Evolutionary conservation across 2,797 vertebrate species (phyloP).

Genomic region (Bryconaethiops microstoma): DNA sequence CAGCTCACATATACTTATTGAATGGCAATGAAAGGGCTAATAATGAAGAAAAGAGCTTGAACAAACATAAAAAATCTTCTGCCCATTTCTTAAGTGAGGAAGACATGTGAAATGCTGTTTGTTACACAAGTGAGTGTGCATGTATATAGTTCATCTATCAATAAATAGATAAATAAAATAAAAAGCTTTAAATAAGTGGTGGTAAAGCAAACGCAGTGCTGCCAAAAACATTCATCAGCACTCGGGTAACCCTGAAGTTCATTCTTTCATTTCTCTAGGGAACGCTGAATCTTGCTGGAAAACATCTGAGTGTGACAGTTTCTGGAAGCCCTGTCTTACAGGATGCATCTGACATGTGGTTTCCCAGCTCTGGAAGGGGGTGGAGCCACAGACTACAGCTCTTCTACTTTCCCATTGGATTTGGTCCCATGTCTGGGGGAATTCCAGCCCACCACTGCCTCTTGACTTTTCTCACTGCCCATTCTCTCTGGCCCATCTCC

Average conservation of each 20-base stretch:
- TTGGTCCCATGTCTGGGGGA: constrained; percentile 28
- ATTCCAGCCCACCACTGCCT: neutral
- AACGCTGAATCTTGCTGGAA: neutral
- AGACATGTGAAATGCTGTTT: neutral
- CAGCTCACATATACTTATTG: neutral
- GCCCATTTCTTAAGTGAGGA: neutral
- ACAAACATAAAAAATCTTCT: neutral
- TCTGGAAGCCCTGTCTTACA: neutral
- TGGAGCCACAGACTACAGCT: neutral
- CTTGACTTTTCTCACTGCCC: constrained; percentile 17
- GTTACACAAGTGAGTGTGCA: neutral
- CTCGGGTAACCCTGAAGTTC: neutral
- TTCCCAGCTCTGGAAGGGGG: constrained; percentile 14
- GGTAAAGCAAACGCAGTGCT: neutral
- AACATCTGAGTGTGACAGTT: constrained; percentile 18
- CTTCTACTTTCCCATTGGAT: constrained; percentile 30
- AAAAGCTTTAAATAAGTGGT: constrained; percentile 33
- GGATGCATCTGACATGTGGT: constrained; percentile 15
- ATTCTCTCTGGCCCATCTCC: neutral
- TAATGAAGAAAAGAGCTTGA: neutral
- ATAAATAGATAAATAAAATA: constrained; percentile 33
- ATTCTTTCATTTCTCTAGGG: neutral
- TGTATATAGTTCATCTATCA: neutral
- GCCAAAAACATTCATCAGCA: constrained; percentile 18
- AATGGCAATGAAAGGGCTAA: neutral